Percentiles rank a stretch among this genome's conserved stretches.
Evolutionary conservation across 2,113 vertebrate species (phyloP).

Genomic region (Procavia capensis): DNA sequence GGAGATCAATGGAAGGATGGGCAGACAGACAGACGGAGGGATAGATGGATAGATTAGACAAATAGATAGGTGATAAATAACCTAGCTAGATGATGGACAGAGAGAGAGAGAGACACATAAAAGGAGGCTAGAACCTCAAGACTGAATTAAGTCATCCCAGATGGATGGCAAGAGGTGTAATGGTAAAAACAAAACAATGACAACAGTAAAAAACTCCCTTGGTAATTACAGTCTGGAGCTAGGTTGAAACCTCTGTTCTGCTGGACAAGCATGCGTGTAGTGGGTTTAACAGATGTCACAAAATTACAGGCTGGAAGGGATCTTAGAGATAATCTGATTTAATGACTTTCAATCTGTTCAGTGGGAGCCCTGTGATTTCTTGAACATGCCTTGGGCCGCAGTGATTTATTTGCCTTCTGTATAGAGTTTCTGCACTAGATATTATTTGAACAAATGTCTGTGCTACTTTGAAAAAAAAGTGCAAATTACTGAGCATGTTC

Average conservation of each 20-base stretch:
- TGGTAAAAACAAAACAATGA: not conserved
- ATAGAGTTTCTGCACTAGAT: not conserved
- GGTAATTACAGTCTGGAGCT: not conserved
- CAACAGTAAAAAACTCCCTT: not conserved
- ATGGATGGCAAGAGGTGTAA: not conserved
- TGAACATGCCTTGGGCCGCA: not conserved
- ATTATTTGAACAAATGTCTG: not conserved
- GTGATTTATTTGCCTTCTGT: not conserved
- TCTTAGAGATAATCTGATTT: not conserved
- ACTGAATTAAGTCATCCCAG: too few species aligned
- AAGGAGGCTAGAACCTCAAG: too few species aligned
- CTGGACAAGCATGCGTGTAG: not conserved
- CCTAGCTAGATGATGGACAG: too few species aligned
- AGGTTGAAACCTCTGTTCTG: not conserved
- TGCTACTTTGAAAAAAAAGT: not conserved
- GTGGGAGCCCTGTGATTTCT: not conserved
- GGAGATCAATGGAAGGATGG: too few species aligned
- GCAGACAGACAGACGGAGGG: too few species aligned
- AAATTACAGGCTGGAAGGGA: not conserved
- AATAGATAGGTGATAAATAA: too few species aligned
- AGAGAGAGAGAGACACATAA: too few species aligned
- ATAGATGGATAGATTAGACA: too few species aligned
- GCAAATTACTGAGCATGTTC: not conserved
- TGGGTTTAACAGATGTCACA: not conserved
- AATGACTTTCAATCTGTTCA: not conserved